A percentile compares a stretch with the other conserved stretches of the same genome.
Evolutionary conservation across 2,888 invertebrate genomes (phyloP).

Genomic region (Sarcophaga carnaria): DNA sequence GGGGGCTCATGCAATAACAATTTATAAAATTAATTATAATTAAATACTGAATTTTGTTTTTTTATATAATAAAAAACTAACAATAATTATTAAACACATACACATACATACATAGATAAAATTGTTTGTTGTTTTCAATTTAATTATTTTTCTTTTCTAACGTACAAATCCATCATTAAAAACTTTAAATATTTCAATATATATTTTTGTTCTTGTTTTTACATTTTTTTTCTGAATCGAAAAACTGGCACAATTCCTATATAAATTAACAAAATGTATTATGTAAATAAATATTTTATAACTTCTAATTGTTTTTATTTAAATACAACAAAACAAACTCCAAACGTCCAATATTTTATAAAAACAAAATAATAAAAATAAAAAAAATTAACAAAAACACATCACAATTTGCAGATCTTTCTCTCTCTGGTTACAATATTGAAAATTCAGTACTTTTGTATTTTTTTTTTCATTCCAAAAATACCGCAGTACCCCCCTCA

Average conservation of each 20-base stretch:
- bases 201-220: neutral
- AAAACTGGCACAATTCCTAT: conserved; percentile 50
- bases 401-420: neutral
- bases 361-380: conserved; percentile 33
- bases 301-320: conserved; percentile 40
- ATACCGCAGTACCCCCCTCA: too few relatives aligned
- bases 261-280: conserved; percentile 34
- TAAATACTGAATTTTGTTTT: neutral
- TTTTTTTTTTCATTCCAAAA: too few relatives aligned
- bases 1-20: conserved; percentile 59
- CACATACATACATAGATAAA: too few relatives aligned
- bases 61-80: neutral
- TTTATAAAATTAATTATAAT: neutral
- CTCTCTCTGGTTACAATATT: too few relatives aligned
- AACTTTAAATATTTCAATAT: neutral
- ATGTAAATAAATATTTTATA: conserved; percentile 55
- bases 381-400: neutral
- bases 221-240: conserved; percentile 2
- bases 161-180: conserved; percentile 46
- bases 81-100: conserved; percentile 16
- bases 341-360: conserved; percentile 65
- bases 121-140: conserved; percentile 10
- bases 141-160: conserved; percentile 33
- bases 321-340: conserved; percentile 28
- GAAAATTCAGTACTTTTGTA: too few relatives aligned